phyloP scores from a whole-genome alignment of 2,113 vertebrate genomes.

The Mesitornis unicolor region DNA sequence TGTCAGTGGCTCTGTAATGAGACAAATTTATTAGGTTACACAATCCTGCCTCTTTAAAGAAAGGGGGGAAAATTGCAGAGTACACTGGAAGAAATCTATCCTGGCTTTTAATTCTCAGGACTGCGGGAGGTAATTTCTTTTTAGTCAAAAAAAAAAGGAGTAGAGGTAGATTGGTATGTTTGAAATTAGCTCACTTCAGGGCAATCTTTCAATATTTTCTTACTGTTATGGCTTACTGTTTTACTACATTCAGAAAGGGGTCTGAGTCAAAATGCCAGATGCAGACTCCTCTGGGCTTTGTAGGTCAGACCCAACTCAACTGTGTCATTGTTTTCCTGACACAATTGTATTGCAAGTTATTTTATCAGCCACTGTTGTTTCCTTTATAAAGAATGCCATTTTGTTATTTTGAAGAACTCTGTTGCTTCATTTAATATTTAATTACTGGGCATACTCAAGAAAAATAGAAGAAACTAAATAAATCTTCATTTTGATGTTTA shows the following conservation, averaged over 20 bases:
- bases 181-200: neutral
- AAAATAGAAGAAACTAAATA: neutral
- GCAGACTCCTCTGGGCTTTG: neutral
- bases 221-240: neutral
- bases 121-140: constrained; percentile 22
- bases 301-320: neutral
- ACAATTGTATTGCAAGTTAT: neutral
- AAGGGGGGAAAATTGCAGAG: constrained; percentile 33
- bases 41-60: constrained; percentile 71
- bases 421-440: neutral
- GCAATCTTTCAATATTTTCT: neutral
- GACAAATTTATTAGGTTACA: constrained; percentile 80
- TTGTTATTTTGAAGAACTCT: neutral
- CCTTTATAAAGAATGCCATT: neutral
- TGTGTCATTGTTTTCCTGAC: neutral
- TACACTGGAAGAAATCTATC: constrained; percentile 22
- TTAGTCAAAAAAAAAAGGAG: neutral
- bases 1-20: constrained; percentile 85
- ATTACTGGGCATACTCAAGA: neutral
- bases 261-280: neutral
- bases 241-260: neutral
- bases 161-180: neutral
- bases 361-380: neutral
- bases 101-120: constrained; percentile 24
- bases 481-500: neutral